Base-by-base conservation (phyloP, 1,140 invertebrate genomes). In the Leucophenga varia region DNA sequence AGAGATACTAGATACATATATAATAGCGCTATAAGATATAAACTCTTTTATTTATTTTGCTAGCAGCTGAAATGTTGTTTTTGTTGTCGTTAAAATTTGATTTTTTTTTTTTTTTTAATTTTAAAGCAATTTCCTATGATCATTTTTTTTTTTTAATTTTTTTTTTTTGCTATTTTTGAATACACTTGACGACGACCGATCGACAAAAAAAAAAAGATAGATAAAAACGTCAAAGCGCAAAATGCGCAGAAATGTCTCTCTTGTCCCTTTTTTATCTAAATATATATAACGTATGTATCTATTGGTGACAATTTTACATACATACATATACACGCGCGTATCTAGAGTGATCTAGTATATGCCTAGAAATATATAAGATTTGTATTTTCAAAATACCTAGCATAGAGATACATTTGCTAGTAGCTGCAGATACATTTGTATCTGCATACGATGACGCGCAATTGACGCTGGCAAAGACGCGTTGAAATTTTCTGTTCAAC, bases 241-340 rank as follows among this genome's bases (percentile, higher is more conserved):
- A 65, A 54, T 65, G 63, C 64, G 63, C 63, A 65, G 59, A 65
- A 59, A 53, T 65, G 63, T 65, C 59, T n/a, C n/a, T n/a, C n/a
- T 63, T 59, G 53, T 64, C 63, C 63, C 63, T 65, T 65, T 59
- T 65, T 10, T 10, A 25, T 25, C 22, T 25, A 25, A 10, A 10
- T 10, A 25, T n/a, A n/a, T n/a, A n/a, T n/a, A n/a, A n/a, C n/a
- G n/a, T n/a, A n/a, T n/a, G n/a, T n/a, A n/a, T n/a, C n/a, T n/a
- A n/a, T n/a, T n/a, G n/a, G n/a, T n/a, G n/a, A n/a, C n/a, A n/a
- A n/a, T n/a, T n/a, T n/a, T n/a, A n/a, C n/a, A n/a, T n/a, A n/a
- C n/a, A n/a, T n/a, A n/a, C n/a, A n/a, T n/a, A n/a, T n/a, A n/a
- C n/a, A n/a, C n/a, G n/a, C n/a, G n/a, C n/a, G n/a, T n/a, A 25